Base-by-base conservation (phyloP, 2,888 invertebrate species). In the Dioctria rufipes region DNA sequence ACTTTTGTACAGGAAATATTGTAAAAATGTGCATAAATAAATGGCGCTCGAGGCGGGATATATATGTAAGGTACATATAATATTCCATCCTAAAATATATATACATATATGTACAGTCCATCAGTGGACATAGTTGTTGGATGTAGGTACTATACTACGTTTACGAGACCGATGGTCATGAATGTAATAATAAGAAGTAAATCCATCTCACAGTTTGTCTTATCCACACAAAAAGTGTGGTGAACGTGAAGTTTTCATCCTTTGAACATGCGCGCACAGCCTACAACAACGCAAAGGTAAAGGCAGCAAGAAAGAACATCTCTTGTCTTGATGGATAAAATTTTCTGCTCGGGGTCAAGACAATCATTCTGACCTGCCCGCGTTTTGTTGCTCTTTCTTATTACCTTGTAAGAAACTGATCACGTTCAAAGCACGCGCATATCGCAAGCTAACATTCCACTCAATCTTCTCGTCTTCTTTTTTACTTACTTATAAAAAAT, bases 381-480 rank as follows among this genome's bases (percentile, higher is more conserved):
- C 25, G 67, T 69, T 58, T 11, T 39, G 4, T 67, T 39, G 13
- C 39, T 5, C 37, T 42, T 42, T 73, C 73, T 8, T 13, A 11
- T 42, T 25, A 5, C 61, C 9, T 8, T 61, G 4, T 37, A 39
- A 40, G 60, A 73, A 25, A 58, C 42, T 73, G 80, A 71, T 81
- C 81, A 81, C 81, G 81, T 80, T 77, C 67, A 49, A 69, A 81
- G 81, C 81, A 81, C 81, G 81, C 81, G 81, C 75, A 81, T 61
- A 75, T 73, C 81, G 67, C 81, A 73, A 79, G 81, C 81, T 79
- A 69, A 69, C 69, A 69, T 69, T 69, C 69, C 61, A 77, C 43
- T 69, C 58, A 73, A 73, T 73, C 60, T 71, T 6, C 13, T 13
- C 73, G 73, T 73, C 73, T 73, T 42, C 73, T 60, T 58, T 42